Evolutionary conservation across 2,888 invertebrate genomes (phyloP).

Genomic region (Apocheima hispidaria): DNA sequence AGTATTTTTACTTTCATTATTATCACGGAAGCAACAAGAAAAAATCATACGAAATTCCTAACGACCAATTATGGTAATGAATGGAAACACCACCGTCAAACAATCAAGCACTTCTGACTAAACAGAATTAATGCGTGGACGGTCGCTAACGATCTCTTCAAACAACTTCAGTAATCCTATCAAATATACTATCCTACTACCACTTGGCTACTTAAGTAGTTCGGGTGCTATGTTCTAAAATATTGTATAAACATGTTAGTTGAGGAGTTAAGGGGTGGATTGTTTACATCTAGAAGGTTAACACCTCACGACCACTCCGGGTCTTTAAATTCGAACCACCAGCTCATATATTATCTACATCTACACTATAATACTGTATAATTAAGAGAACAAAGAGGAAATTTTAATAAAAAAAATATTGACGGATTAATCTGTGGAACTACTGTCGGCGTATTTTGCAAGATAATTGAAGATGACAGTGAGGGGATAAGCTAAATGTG

Average conservation of each 20-base stretch:
- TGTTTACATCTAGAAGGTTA: background rate
- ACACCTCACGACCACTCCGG: background rate
- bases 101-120: slow-evolving; percentile 21
- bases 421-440: too few relatives aligned
- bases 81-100: slow-evolving; percentile 16
- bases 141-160: slow-evolving; percentile 50
- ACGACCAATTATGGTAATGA: slow-evolving; percentile 32
- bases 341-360: too few relatives aligned
- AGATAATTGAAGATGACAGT: too few relatives aligned
- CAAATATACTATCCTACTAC: slow-evolving; percentile 42
- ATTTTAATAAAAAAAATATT: too few relatives aligned
- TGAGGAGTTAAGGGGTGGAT: slow-evolving; percentile 33
- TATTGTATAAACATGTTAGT: slow-evolving; percentile 57
- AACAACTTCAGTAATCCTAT: slow-evolving; percentile 56
- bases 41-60: slow-evolving; percentile 16
- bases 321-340: background rate
- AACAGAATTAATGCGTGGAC: slow-evolving; percentile 38
- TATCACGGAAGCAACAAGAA: slow-evolving; percentile 24
- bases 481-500: too few relatives aligned
- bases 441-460: too few relatives aligned
- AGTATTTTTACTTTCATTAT: slow-evolving; percentile 1
- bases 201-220: slow-evolving; percentile 68
- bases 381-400: too few relatives aligned
- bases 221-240: slow-evolving; percentile 55
- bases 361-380: too few relatives aligned